A percentile compares a stretch with the other conserved stretches of the same genome.
Evolutionary conservation across 2,113 vertebrate genomes (phyloP).

Genomic region (Mola mola): DNA sequence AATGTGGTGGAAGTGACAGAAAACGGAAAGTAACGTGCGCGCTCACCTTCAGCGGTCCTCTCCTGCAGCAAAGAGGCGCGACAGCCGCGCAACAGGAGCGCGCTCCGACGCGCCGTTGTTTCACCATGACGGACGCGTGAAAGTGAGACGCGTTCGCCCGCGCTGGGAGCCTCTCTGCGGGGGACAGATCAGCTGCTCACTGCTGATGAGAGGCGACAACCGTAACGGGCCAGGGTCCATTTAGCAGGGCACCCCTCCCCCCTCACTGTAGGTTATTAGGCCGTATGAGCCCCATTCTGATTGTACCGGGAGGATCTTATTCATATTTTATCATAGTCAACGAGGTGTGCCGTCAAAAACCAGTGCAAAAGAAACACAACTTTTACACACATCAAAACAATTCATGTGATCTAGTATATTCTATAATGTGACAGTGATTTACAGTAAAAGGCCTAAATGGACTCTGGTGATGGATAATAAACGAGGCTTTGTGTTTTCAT

Average conservation of each 20-base stretch:
- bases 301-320: too few species aligned
- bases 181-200: conserved; percentile 47
- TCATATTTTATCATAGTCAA: too few species aligned
- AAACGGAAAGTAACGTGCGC: too few species aligned
- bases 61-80: conserved; percentile 46
- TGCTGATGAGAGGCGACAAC: conserved; percentile 46
- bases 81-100: conserved; percentile 33
- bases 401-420: background rate
- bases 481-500: conserved; percentile 59
- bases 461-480: conserved; percentile 36
- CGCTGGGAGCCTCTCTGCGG: background rate
- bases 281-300: too few species aligned
- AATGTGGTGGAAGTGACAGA: too few species aligned
- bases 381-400: too few species aligned
- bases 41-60: conserved; percentile 52
- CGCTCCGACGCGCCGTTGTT: conserved; percentile 55
- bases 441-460: background rate
- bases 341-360: too few species aligned
- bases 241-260: background rate
- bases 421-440: background rate
- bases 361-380: too few species aligned
- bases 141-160: background rate
- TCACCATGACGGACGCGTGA: conserved; percentile 50
- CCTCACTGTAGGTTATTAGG: background rate
- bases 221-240: conserved; percentile 29